phyloP scores from a whole-genome alignment of 1,140 invertebrate genomes.

The Pristionchus pacificus region DNA sequence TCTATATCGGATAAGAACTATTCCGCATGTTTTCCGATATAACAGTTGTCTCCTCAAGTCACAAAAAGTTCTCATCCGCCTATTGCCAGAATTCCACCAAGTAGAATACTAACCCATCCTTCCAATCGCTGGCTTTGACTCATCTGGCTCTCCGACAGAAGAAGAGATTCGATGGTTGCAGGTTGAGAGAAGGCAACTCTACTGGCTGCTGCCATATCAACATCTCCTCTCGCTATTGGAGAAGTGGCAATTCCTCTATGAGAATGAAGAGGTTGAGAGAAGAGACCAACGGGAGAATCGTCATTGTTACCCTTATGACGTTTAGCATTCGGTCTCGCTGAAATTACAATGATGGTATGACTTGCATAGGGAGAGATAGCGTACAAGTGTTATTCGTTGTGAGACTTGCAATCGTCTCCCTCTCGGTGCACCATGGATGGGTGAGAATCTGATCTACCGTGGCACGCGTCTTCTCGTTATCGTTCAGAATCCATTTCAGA shows the following conservation, averaged over 20 bases:
- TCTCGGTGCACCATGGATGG: conserved; percentile 25
- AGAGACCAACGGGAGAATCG: not conserved
- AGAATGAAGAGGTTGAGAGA: conserved; percentile 3
- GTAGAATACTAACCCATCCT: not conserved
- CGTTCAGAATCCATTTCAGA: conserved; percentile 16
- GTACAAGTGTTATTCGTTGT: no score
- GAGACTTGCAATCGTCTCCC: no score
- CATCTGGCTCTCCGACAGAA: conserved; percentile 8
- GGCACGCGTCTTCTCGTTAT: not conserved
- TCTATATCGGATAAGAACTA: no score
- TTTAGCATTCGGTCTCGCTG: no score
- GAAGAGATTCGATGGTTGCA: conserved; percentile 6
- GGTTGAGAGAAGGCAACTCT: conserved; percentile 22
- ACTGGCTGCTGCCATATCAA: not conserved
- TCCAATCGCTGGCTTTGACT: conserved; percentile 1
- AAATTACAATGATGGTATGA: not conserved
- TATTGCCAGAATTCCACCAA: no score
- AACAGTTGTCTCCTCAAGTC: no score
- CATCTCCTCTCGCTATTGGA: not conserved
- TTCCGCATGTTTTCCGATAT: no score
- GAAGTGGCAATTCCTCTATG: not conserved
- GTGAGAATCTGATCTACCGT: conserved; percentile 16
- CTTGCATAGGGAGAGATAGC: not conserved
- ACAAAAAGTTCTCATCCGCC: no score
- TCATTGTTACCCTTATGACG: not conserved